phyloP scores from a whole-genome alignment of 2,888 invertebrate species.

The Nomada ferruginata region DNA sequence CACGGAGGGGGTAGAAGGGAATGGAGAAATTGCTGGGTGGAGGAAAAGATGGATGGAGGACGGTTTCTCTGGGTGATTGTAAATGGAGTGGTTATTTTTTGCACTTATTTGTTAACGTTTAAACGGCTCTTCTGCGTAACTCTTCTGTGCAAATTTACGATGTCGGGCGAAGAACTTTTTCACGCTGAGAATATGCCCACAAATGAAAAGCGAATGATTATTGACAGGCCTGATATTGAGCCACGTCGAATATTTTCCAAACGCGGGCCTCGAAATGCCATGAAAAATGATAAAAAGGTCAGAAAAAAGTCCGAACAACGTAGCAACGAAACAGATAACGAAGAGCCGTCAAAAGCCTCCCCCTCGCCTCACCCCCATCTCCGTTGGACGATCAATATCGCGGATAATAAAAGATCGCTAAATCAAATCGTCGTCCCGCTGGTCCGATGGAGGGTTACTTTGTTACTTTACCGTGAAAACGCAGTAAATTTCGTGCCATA shows the following conservation, averaged over 20 bases:
- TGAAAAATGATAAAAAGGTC: not conserved
- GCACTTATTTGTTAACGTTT: no score
- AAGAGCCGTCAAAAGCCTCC: constrained; percentile 30
- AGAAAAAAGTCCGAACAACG: constrained; percentile 23
- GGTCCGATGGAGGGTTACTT: constrained; percentile 70
- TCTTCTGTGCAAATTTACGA: no score
- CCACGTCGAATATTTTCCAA: constrained; percentile 2
- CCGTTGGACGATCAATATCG: constrained; percentile 69
- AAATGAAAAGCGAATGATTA: no score
- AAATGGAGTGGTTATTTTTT: not conserved
- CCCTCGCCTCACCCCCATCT: not conserved
- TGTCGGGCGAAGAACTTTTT: no score
- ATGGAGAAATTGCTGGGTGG: not conserved
- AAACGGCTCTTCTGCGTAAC: no score
- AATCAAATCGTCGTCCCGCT: constrained; percentile 70
- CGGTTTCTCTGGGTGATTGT: not conserved
- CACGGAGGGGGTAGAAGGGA: not conserved
- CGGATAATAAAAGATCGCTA: constrained; percentile 75
- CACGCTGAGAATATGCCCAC: no score
- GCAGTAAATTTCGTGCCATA: constrained; percentile 81
- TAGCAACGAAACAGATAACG: constrained; percentile 42
- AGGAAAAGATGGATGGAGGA: not conserved
- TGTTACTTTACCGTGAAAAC: constrained; percentile 81
- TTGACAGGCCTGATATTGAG: not conserved
- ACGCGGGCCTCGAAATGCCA: not conserved